Conservation (phyloP, 1,140 invertebrate species). For the Euura saliciscinereae region DNA sequence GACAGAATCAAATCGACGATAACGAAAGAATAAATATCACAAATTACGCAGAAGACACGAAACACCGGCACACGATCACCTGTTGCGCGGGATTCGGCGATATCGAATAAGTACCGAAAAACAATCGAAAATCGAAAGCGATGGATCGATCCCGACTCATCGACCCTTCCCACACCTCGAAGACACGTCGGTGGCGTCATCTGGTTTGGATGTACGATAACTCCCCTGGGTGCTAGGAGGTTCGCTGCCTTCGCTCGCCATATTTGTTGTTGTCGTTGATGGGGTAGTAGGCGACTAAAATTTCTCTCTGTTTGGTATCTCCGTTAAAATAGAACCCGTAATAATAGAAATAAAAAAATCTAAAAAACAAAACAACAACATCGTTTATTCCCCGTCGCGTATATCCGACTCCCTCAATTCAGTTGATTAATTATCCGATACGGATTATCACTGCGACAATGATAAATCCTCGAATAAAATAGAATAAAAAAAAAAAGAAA, state of each 20-base stretch:
- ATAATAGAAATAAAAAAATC: too few relatives aligned
- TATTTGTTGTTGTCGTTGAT: conserved; percentile 68
- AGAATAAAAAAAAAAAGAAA: not conserved
- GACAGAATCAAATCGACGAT: conserved; percentile 10
- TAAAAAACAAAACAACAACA: too few relatives aligned
- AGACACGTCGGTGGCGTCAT: conserved; percentile 15
- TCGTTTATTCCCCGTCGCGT: too few relatives aligned
- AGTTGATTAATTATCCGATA: not conserved
- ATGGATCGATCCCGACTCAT: conserved; percentile 21
- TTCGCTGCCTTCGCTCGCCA: conserved; percentile 54
- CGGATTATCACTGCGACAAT: not conserved
- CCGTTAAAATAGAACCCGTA: too few relatives aligned
- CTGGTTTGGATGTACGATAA: conserved; percentile 9
- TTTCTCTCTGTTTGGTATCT: not conserved
- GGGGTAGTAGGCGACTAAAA: conserved; percentile 58
- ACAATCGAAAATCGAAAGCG: not conserved
- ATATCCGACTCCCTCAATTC: too few relatives aligned
- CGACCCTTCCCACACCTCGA: conserved; percentile 45
- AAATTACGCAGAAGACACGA: not conserved
- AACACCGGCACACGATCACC: not conserved
- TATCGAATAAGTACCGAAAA: not conserved
- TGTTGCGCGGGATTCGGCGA: not conserved
- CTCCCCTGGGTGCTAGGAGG: conserved; percentile 23
- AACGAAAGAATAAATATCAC: conserved; percentile 5
- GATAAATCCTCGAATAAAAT: not conserved